Conservation (phyloP, 1,140 invertebrate genomes). For the Penaeus chinensis region DNA sequence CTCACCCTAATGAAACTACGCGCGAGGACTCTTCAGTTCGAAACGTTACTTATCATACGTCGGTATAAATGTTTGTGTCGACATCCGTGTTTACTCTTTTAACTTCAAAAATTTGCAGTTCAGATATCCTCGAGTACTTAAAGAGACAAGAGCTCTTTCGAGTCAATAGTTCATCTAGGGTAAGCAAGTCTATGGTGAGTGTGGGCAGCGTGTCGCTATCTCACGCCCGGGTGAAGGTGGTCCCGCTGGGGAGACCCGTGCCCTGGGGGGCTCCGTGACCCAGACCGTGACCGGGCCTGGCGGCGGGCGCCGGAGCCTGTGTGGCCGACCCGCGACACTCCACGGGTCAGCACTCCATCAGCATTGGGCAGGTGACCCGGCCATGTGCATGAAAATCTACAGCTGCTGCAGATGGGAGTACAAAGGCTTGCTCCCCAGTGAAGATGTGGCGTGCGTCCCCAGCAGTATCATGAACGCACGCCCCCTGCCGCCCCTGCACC, state of each 20-base stretch:
- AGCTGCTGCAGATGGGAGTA: background rate
- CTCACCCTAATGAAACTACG: background rate
- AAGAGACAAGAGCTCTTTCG: background rate
- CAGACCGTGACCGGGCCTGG: background rate
- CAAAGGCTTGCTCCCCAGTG: background rate
- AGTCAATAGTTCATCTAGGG: constrained; percentile 33
- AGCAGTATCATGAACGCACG: constrained; percentile 32
- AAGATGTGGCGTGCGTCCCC: constrained; percentile 23
- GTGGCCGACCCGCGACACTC: background rate
- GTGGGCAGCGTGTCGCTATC: constrained; percentile 36
- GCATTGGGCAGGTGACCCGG: constrained; percentile 18
- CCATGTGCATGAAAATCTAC: background rate
- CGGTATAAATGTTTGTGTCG: no score
- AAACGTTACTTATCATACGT: no score
- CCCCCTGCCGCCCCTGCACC: constrained; percentile 32
- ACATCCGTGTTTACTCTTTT: no score
- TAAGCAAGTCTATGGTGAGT: background rate
- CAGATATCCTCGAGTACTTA: background rate
- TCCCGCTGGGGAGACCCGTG: no score
- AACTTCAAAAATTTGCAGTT: constrained; percentile 1
- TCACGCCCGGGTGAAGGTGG: constrained; percentile 19
- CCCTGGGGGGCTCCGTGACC: no score
- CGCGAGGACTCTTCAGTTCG: no score
- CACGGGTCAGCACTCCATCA: constrained; percentile 16
- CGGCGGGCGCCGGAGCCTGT: background rate